Evolutionary conservation across 2,888 invertebrate genomes (phyloP), one percentile per base, ranked within the genome.

Genomic region (Bedellia somnulentella): DNA sequence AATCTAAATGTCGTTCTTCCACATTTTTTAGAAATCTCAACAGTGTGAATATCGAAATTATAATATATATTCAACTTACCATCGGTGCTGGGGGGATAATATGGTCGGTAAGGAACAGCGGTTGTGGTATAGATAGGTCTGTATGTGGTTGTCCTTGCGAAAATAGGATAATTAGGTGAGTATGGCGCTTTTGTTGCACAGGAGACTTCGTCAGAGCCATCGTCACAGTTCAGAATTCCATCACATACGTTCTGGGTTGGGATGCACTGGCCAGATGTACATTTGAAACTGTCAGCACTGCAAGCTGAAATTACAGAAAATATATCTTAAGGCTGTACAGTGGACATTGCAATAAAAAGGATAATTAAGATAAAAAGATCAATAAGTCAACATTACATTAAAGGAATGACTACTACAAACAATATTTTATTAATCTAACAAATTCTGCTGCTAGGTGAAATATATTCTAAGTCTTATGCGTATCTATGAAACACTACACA

Each of bases 191-290:
- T 22, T 3, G 36, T 29, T 33, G 43, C 46, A 48, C 87, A 88
- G 39, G 77, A 62, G 12, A 44, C 43, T 53, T 91, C 91, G 49
- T 91, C 90, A 13, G 80, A 80, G 4, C 78, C 78, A 45, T 86
- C 85, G 4, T 60, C 49, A 46, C 91, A 91, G 42, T 90, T 82
- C 1, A 30, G 23, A 2, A 44, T 42, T 2, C 82, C 80, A 48
- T 90, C 82, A 53, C 92, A 93, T 35, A 61, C 54, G 34, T 75
- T 78, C 13, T 68, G 62, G 1, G n/a, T n/a, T 33, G 82, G 78
- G 35, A 91, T 81, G 44, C 89, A 90, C 34, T 80, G 71, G 2
- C 87, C 85, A 35, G 82, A 80, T 16, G 33, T 32, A 34, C 92
- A 92, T 37, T 80, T 79, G 70, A 84, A 90, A 49, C 88, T 78